Base-by-base conservation (phyloP, 2,888 invertebrate species). In the Eurytoma californica region DNA sequence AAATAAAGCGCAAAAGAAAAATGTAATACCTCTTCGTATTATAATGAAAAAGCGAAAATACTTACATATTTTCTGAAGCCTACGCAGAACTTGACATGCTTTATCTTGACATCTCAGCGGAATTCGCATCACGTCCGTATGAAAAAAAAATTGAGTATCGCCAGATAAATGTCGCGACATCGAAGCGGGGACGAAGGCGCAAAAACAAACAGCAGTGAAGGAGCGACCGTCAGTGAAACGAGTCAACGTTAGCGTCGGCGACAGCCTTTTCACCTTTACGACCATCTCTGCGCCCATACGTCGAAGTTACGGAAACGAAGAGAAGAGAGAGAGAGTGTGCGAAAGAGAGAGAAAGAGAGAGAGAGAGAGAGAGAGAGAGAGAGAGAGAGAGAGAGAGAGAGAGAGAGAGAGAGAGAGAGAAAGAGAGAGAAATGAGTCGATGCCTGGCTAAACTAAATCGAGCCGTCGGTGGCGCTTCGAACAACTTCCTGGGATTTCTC, bases 401-500 rank as follows among this genome's bases (percentile, higher is more conserved):
- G 39, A 39, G 39, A 7, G 39, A 39, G 39, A 39, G 39, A 9
- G 9, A 39, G 39, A 9, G 39, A 39, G 39, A 7, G 39, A 39
- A 9, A 39, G 39, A 39, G 9, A 39, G 39, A 39, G 39, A 39
- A 39, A 39, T 39, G 7, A 39, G 39, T 7, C 39, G 39, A 39
- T 39, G 39, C 39, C 39, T 39, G 39, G 39, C 39, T 55, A 73
- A 49, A 18, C 66, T 63, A 20, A 58, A 53, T 63, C 55, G 28
- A 61, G 67, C 55, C 16, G 39, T 7, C 9, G 55, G 69, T 16
- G 18, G 24, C 51, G 49, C 28, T 39, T 18, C 16, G 16, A 63
- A 69, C 63, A 63, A 76, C 63, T 69, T 76, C 76, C 63, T 68
- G 55, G 57, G 63, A 69, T 76, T 76, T 69, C 69, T 76, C 76